Percentiles rank a stretch among this genome's conserved stretches.
phyloP scores from a whole-genome alignment of 2,888 invertebrate species.

The Aethes cnicana region DNA sequence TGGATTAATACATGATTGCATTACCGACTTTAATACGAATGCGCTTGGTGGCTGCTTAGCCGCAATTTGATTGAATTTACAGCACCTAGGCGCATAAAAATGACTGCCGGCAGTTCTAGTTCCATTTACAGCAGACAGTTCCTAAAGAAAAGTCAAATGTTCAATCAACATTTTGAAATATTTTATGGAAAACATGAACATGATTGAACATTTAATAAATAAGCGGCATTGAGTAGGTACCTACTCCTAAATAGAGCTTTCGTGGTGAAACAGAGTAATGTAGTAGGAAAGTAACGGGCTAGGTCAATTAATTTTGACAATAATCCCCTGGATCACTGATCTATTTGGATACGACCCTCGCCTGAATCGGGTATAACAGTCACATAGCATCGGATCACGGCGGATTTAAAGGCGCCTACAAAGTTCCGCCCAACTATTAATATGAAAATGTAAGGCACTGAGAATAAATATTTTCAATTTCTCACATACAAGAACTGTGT shows the following conservation, averaged over 20 bases:
- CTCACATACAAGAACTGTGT: background rate
- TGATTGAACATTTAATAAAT: too few relatives aligned
- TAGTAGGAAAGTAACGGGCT: constrained; percentile 22
- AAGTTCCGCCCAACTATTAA: constrained; percentile 12
- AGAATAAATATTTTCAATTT: background rate
- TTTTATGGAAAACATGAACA: too few relatives aligned
- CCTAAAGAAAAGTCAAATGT: too few relatives aligned
- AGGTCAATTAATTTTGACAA: constrained; percentile 44
- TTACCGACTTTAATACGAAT: constrained; percentile 14
- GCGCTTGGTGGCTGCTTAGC: background rate
- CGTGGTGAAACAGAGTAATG: background rate
- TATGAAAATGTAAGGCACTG: background rate
- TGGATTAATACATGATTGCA: constrained; percentile 20
- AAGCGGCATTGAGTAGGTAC: background rate
- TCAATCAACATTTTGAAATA: too few relatives aligned
- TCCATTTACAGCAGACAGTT: too few relatives aligned
- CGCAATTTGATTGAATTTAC: background rate
- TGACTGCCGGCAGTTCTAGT: too few relatives aligned
- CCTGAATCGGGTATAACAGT: constrained; percentile 49
- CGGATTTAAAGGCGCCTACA: constrained; percentile 16
- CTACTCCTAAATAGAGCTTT: background rate
- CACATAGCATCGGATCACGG: constrained; percentile 45
- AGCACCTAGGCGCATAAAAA: too few relatives aligned
- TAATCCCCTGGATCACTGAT: constrained; percentile 50
- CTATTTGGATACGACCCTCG: constrained; percentile 40